These are phyloP conservation scores for Enteromius afrohamiltoni DNA, from an alignment of 2,797 vertebrate species.

Conservation along the genomic window DNA sequence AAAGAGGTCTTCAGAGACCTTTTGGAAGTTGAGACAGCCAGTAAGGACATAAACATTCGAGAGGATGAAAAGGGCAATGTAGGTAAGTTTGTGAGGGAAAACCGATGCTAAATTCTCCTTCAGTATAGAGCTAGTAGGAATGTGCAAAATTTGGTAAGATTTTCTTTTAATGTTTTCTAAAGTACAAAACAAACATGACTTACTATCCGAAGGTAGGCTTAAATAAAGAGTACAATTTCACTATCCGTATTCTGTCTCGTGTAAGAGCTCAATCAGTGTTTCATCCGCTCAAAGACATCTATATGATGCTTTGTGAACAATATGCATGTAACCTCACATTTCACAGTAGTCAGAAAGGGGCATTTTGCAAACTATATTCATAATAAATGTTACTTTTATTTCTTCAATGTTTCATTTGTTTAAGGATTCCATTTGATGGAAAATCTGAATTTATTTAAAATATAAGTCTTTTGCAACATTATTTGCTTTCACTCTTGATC, in stretches of 20 bases:
- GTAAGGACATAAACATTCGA: slow-evolving; percentile 94
- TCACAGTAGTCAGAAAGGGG: no score
- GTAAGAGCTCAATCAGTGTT: no score
- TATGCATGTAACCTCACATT: no score
- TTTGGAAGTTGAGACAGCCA: slow-evolving; percentile 92
- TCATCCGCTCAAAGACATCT: no score
- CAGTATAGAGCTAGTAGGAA: not conserved
- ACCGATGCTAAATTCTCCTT: not conserved
- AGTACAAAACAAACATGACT: no score
- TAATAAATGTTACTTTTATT: no score
- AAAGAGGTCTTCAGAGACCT: slow-evolving; percentile 97
- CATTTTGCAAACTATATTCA: no score
- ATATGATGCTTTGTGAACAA: no score
- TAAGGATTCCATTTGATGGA: not conserved
- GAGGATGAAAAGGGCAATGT: slow-evolving; percentile 94
- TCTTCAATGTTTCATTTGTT: no score
- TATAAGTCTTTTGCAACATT: not conserved
- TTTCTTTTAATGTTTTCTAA: not conserved
- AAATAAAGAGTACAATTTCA: no score
- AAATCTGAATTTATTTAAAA: not conserved
- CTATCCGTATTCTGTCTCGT: no score
- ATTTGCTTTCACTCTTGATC: not conserved
- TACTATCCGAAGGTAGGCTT: no score
- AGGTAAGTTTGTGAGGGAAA: slow-evolving; percentile 74
- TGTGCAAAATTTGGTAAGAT: not conserved